Evolutionary conservation across 2,797 vertebrate genomes (phyloP).

Genomic region (Limnodromus scolopaceus): DNA sequence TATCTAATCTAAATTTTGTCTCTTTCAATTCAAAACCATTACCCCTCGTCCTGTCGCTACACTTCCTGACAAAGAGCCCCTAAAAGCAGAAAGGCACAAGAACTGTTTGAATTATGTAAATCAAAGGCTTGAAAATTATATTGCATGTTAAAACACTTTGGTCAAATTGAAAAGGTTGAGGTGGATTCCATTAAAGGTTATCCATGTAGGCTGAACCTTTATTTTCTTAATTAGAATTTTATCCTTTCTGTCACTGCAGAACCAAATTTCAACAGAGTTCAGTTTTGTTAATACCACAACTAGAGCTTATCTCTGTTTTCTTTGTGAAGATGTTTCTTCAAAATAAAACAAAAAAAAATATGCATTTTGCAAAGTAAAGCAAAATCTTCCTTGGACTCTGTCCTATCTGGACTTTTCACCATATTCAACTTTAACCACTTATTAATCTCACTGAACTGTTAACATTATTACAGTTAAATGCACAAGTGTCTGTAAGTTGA

Average conservation of each 20-base stretch:
- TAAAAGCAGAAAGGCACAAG: neutral
- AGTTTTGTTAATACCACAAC: neutral
- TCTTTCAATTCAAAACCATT: too few species aligned
- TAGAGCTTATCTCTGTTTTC: neutral
- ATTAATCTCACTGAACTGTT: neutral
- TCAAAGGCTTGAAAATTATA: slow-evolving; percentile 51
- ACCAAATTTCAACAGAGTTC: slow-evolving; percentile 5
- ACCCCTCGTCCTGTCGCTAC: too few species aligned
- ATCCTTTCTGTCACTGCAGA: neutral
- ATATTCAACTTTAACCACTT: neutral
- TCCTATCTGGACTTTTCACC: neutral
- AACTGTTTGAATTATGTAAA: slow-evolving; percentile 51
- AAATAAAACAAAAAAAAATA: neutral
- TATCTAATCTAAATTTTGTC: too few species aligned
- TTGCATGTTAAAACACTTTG: slow-evolving; percentile 27
- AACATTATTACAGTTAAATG: neutral
- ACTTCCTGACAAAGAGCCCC: neutral
- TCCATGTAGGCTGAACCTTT: slow-evolving; percentile 33
- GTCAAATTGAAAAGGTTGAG: slow-evolving; percentile 70
- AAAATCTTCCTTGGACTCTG: neutral
- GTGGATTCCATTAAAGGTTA: slow-evolving; percentile 66
- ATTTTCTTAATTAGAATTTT: slow-evolving; percentile 56
- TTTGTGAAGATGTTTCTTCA: neutral
- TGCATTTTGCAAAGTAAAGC: neutral
- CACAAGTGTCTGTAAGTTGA: neutral